Evolutionary conservation across 2,888 invertebrate genomes (phyloP).

Genomic region (Caenorhabditis angaria): DNA sequence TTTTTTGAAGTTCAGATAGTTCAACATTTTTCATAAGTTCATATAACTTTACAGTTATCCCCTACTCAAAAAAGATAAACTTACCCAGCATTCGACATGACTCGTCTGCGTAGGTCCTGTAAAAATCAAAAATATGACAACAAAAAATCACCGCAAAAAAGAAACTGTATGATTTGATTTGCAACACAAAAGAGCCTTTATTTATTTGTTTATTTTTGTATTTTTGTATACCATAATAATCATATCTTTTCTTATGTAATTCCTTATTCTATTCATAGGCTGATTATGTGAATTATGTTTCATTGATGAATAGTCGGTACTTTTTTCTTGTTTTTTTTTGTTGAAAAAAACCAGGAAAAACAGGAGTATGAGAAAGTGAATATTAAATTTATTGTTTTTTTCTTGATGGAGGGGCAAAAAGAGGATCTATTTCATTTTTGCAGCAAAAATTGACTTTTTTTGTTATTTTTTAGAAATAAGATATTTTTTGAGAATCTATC

Average conservation of each 20-base stretch:
- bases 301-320: too few relatives aligned
- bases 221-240: not conserved
- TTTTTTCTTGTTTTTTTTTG: not conserved
- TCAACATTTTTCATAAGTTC: too few relatives aligned
- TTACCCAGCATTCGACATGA: slow-evolving; percentile 43
- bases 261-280: not conserved
- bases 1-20: too few relatives aligned
- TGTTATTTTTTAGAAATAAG: too few relatives aligned
- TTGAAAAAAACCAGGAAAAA: not conserved
- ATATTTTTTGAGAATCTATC: too few relatives aligned
- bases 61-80: slow-evolving; percentile 20
- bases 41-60: too few relatives aligned
- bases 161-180: not conserved
- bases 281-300: slow-evolving; percentile 4
- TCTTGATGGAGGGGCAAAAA: too few relatives aligned
- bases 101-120: slow-evolving; percentile 41
- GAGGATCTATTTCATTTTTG: too few relatives aligned
- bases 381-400: too few relatives aligned
- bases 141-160: not conserved
- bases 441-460: too few relatives aligned
- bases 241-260: not conserved
- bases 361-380: too few relatives aligned
- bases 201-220: not conserved
- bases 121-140: slow-evolving; percentile 15
- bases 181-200: slow-evolving; percentile 8